Evolutionary conservation across 2,888 invertebrate genomes (phyloP).

Genomic region (Pharmacophagus antenor): DNA sequence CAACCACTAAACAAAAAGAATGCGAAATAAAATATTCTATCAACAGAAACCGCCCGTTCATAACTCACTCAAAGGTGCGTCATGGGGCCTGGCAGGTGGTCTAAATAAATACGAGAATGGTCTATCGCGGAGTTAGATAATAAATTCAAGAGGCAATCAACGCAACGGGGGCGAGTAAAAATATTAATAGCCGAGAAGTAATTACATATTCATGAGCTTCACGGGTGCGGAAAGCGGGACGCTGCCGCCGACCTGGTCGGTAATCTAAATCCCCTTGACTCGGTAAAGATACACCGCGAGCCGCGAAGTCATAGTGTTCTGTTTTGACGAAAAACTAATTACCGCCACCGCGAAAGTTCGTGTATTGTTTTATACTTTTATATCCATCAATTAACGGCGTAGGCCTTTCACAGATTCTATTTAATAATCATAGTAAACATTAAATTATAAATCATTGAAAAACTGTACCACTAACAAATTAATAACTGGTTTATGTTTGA

Average conservation of each 20-base stretch:
- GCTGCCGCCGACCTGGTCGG: slow-evolving; percentile 40
- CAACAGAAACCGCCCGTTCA: slow-evolving; percentile 69
- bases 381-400: too few relatives aligned
- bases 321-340: slow-evolving; percentile 18
- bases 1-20: slow-evolving; percentile 56
- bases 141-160: slow-evolving; percentile 82
- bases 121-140: slow-evolving; percentile 74
- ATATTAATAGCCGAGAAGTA: slow-evolving; percentile 79
- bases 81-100: slow-evolving; percentile 73
- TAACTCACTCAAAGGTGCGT: slow-evolving; percentile 72
- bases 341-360: background rate
- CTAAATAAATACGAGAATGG: slow-evolving; percentile 80
- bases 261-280: slow-evolving; percentile 59
- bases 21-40: slow-evolving; percentile 78
- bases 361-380: background rate
- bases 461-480: too few relatives aligned
- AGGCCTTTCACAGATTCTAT: too few relatives aligned
- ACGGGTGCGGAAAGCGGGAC: slow-evolving; percentile 42
- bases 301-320: slow-evolving; percentile 1
- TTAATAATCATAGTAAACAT: too few relatives aligned
- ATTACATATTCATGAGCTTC: slow-evolving; percentile 78
- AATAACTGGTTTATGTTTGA: too few relatives aligned
- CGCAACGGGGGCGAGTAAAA: slow-evolving; percentile 76
- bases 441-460: too few relatives aligned
- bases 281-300: slow-evolving; percentile 39